Evolutionary conservation across 1,140 invertebrate species (phyloP), one percentile per base, ranked within the genome.

Genomic region (Dinothrombium tinctorium): DNA sequence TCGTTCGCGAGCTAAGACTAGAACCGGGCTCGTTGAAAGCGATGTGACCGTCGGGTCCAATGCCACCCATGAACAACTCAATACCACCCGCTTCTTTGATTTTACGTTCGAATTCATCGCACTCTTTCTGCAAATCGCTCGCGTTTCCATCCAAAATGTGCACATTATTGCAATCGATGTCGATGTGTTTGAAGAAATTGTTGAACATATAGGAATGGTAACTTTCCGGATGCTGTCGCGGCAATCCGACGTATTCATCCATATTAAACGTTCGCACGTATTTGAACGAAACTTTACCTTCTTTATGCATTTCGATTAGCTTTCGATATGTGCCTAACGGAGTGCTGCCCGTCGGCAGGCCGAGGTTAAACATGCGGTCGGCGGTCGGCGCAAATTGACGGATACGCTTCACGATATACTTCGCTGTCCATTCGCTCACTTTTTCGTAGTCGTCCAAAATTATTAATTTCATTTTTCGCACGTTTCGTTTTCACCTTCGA

Each of bases 191-290:
- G 46, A 72, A 69, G 59, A 98, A 92, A 59, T 92, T 92, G 54
- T 92, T 71, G 69, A 76, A 94, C 92, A 98, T 98, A 56, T 92
- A 99, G 55, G 79, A 83, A 59, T 98, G 92, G 62, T 98, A 99
- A 50, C 84, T 92, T 63, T 98, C 86, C 19, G 76, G 78, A 64
- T 98, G 90, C 57, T 92, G 73, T 49, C 82, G 69, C 5, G 86
- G 77, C 26, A 98, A 61, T 47, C 73, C 77, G 35, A 96, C 90
- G 64, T 98, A 99, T 63, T 98, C 92, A 58, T 99, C 92, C 92
- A 99, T 98, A 55, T 99, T 98, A 56, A 98, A 98, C 0, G 92
- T 98, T 57, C 83, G 92, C 1, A 98, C 90, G 69, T 90, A 87
- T 59, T 87, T 77, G 57, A 99, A 98, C 1, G 84, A 94, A n/a